Evolutionary conservation across 2,888 invertebrate genomes (phyloP).

Genomic region (Pocota personata): DNA sequence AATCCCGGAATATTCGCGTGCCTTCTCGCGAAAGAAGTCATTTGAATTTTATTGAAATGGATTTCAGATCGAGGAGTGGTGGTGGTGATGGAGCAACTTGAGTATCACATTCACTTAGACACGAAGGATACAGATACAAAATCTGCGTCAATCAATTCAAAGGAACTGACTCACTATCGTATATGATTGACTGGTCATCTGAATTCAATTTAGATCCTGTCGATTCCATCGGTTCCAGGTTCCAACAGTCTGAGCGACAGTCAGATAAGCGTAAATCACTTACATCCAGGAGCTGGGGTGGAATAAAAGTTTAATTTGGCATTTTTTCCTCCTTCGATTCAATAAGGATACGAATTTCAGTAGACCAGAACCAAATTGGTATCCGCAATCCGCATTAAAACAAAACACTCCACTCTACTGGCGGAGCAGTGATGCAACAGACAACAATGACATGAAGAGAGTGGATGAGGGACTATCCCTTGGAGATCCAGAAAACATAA

Average conservation of each 20-base stretch:
- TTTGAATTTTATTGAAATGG: conserved; percentile 69
- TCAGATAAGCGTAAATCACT: conserved; percentile 67
- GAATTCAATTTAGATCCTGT: conserved; percentile 72
- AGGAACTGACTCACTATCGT: conserved; percentile 46
- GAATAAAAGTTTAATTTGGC: conserved; percentile 69
- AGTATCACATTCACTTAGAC: conserved; percentile 42
- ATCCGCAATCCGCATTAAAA: conserved; percentile 72
- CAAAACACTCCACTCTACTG: conserved; percentile 56
- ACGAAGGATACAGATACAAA: conserved; percentile 5
- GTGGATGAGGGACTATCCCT: conserved; percentile 17
- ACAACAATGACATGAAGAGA: conserved; percentile 49
- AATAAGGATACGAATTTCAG: conserved; percentile 70
- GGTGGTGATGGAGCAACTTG: background rate
- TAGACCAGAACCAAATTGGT: conserved; percentile 73
- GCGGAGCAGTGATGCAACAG: conserved; percentile 54
- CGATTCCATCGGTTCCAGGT: conserved; percentile 61
- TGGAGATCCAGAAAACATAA: conserved; percentile 63
- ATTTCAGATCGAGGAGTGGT: background rate
- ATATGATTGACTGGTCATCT: conserved; percentile 73
- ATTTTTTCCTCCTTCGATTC: conserved; percentile 50
- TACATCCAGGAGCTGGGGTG: background rate
- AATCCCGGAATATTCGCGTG: conserved; percentile 39
- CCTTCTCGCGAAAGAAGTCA: conserved; percentile 41
- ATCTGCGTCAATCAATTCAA: conserved; percentile 55
- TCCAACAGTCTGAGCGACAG: conserved; percentile 59